Evolutionary conservation across 2,113 vertebrate genomes (phyloP).

Genomic region (Hypocryptadius cinnamomeus): DNA sequence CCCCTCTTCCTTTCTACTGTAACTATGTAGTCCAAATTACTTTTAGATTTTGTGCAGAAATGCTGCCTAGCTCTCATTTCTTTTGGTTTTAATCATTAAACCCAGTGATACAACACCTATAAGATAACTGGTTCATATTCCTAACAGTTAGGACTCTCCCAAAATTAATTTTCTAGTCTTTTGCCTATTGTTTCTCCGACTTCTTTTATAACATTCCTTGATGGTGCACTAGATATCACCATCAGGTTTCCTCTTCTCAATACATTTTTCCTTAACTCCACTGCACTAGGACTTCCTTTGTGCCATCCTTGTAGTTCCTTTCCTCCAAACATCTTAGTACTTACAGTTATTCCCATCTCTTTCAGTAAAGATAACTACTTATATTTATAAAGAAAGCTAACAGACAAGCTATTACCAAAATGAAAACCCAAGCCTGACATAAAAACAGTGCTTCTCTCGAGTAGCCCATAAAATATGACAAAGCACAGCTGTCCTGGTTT

Average conservation of each 20-base stretch:
- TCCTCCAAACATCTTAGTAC: not conserved
- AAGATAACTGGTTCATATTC: not conserved
- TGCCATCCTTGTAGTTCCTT: not conserved
- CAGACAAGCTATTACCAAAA: not conserved
- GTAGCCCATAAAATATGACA: not conserved
- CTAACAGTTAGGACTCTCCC: not conserved
- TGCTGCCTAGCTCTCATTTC: not conserved
- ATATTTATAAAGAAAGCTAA: not conserved
- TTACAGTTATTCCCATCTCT: not conserved
- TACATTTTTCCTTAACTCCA: not conserved
- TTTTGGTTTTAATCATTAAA: not conserved
- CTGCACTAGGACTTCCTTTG: not conserved
- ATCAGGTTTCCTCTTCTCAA: not conserved
- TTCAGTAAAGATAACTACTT: not conserved
- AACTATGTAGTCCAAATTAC: not conserved
- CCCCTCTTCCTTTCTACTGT: not conserved
- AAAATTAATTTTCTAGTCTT: not conserved
- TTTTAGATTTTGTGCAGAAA: not conserved
- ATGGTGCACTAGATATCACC: not conserved
- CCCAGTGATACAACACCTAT: not conserved
- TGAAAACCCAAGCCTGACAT: not conserved
- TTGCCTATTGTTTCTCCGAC: not conserved
- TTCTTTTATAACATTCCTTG: not conserved
- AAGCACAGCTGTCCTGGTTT: not conserved
- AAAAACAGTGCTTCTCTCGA: not conserved